Base-by-base conservation (phyloP, 1,140 invertebrate species). In the Cherax destructor region DNA sequence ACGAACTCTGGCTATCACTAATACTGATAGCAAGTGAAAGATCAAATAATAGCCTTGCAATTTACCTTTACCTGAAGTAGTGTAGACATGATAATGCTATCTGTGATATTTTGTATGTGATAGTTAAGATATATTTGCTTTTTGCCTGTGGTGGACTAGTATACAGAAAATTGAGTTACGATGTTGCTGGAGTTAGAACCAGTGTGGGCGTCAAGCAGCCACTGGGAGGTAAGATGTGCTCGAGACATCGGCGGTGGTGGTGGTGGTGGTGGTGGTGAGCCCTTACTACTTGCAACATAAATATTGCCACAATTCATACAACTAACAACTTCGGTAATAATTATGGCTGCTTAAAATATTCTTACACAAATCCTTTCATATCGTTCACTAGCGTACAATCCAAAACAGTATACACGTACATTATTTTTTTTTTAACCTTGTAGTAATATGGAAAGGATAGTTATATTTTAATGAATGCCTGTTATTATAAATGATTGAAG, bases 141-240 rank as follows among this genome's bases (percentile, higher is more conserved):
- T 65, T 65, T 65, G 61, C 13, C 13, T 65, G 61, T 65, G 13
- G 61, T 16, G 21, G 61, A 65, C 81, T 30, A 5, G 52, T 56
- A 69, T 18, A 30, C 61, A 83, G n/a, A 69, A 65, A 21, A 5
- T 65, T 65, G 61, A 18, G 18, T 16, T 18, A 87, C n/a, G 50
- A 87, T 87, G 85, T 78, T 87, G 50, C 56, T 87, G 76, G 85
- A 87, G 52, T 50, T 78, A 59, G 85, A 87, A 24, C 85, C 85
- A 41, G 56, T 56, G 72, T 87, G 85, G 85, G 61, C 85, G 49
- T 47, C 18, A 10, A 52, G 50, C 50, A 41, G 74, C 74, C 56
- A 52, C 24, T n/a, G 49, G n/a, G 85, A 87, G 85, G 85, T 87
- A 77, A 87, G 85, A 41, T 16, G 81, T 18, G 47, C 81, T 21